These are phyloP conservation scores for Adelges cooleyi DNA, from an alignment of 1,140 invertebrate genomes.

Conservation along the genomic window DNA sequence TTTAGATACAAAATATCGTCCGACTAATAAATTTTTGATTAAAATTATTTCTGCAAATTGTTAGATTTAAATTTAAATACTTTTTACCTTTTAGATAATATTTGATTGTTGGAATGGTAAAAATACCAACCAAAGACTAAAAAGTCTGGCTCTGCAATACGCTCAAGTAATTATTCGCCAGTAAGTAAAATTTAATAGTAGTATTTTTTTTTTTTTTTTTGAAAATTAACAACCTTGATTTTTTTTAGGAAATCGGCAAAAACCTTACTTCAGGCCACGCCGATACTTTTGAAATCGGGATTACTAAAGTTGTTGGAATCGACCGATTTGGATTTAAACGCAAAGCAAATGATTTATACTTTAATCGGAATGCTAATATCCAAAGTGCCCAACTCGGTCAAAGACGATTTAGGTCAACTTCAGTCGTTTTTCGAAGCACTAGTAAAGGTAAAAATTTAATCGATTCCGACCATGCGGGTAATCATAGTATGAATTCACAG, in stretches of 20 bases:
- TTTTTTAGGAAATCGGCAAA: conserved; percentile 46
- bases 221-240: conserved; percentile 27
- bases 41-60: no score
- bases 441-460: conserved; percentile 40
- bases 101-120: conserved; percentile 77
- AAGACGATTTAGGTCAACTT: conserved; percentile 52
- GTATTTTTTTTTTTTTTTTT: neutral
- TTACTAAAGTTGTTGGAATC: conserved; percentile 55
- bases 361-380: conserved; percentile 60
- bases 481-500: no score
- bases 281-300: conserved; percentile 50
- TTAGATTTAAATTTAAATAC: neutral
- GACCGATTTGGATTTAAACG: conserved; percentile 33
- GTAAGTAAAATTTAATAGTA: conserved; percentile 31
- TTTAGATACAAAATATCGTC: no score
- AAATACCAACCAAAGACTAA: conserved; percentile 70
- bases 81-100: conserved; percentile 42
- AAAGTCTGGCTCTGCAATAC: conserved; percentile 68
- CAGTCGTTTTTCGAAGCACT: conserved; percentile 55
- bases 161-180: conserved; percentile 59
- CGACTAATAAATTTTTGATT: no score
- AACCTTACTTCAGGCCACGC: conserved; percentile 39
- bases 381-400: conserved; percentile 54
- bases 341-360: conserved; percentile 58
- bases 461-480: no score